Percentiles rank a stretch among this genome's conserved stretches.
Evolutionary conservation across 2,113 vertebrate genomes (phyloP).

Genomic region (Lophotis ruficrista): DNA sequence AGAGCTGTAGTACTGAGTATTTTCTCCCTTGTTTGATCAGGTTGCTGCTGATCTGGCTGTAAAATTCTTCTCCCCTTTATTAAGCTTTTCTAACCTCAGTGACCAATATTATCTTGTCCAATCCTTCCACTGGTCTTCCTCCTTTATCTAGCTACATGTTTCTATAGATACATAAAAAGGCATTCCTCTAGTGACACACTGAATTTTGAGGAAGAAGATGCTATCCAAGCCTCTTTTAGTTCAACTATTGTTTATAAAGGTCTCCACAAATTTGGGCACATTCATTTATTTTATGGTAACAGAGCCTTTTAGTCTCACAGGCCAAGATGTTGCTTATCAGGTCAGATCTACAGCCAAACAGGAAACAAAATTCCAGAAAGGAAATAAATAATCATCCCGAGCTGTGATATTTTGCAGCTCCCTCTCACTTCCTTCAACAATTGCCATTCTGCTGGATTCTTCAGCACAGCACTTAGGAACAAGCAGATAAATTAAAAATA

Average conservation of each 20-base stretch:
- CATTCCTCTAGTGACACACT: not conserved
- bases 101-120: not conserved
- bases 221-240: not conserved
- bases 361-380: not conserved
- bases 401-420: not conserved
- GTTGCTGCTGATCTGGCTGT: not conserved
- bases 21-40: not conserved
- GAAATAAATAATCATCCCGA: not conserved
- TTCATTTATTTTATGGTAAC: not conserved
- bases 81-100: not conserved
- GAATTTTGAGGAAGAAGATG: not conserved
- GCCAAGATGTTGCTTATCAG: not conserved
- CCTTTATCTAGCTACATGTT: not conserved
- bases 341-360: not conserved
- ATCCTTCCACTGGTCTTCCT: not conserved
- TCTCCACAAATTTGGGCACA: not conserved
- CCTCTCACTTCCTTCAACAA: not conserved
- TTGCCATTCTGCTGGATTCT: not conserved
- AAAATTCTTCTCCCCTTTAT: not conserved
- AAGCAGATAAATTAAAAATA: slow-evolving; percentile 30
- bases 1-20: not conserved
- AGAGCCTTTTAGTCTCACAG: not conserved
- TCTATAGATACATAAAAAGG: not conserved
- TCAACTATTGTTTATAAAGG: not conserved
- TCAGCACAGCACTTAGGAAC: not conserved